Conservation (phyloP, 2,888 invertebrate species). For the Tolmerus cingulatus region DNA sequence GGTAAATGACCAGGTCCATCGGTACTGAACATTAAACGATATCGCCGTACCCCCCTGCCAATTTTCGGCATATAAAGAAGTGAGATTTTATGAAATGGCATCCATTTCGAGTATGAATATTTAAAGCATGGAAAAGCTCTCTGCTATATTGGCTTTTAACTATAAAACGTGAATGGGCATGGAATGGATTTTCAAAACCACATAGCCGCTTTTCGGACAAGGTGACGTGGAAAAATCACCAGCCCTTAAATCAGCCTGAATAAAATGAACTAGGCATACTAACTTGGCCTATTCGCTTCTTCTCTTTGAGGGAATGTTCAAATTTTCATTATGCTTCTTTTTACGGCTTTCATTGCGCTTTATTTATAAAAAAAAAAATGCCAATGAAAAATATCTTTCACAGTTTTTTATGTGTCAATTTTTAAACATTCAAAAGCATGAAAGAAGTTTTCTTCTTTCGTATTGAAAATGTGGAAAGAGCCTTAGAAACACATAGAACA, state of each 20-base stretch:
- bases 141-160: slow-evolving; percentile 37
- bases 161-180: slow-evolving; percentile 3
- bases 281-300: neutral
- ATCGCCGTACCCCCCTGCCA: neutral
- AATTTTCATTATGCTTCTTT: neutral
- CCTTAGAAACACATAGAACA: no score
- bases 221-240: neutral
- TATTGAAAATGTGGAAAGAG: no score
- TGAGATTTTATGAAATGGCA: slow-evolving; percentile 27
- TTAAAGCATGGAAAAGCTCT: slow-evolving; percentile 41
- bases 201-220: neutral
- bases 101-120: slow-evolving; percentile 30
- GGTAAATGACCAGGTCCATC: neutral
- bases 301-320: neutral
- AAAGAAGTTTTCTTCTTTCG: no score
- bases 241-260: neutral
- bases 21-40: neutral
- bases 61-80: neutral
- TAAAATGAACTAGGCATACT: neutral
- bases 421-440: no score
- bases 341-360: neutral
- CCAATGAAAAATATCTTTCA: no score
- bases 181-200: slow-evolving; percentile 23
- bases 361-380: neutral
- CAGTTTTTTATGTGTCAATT: no score